Evolutionary conservation across 2,113 vertebrate genomes (phyloP), one percentile per base, ranked within the genome.

Genomic region (Eira barbara): DNA sequence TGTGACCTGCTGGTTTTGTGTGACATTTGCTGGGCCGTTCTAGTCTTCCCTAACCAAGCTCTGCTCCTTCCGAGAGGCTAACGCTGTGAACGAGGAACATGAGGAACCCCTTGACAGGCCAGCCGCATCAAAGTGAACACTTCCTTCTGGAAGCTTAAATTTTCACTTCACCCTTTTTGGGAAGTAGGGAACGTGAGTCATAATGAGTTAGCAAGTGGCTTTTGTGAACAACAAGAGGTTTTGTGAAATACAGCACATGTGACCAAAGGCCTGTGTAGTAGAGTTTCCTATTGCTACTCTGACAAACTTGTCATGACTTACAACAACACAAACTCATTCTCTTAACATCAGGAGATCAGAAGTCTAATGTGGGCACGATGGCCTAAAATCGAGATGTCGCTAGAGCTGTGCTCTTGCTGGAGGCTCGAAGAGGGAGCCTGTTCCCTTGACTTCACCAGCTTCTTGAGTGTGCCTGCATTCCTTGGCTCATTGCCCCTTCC

Each of bases 81-180:
- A 47, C 47, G 12, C 55, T 4, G 0, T 31, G 27, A 4, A 9
- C n/a, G 69, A 29, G 36, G 91, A 39, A 23, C 15, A 27, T 2
- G 23, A 74, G 83, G 55, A 71, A 8, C 39, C 89, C 31, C 18
- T 21, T 9, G 29, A 55, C 34, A 45, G 91, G 67, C 61, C 14
- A 6, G 36, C 57, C 79, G 34, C 25, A 8, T 42, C 12, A 20
- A 69, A 96, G 85, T 0, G 12, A 94, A 47, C 1, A 17, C 85
- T 91, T 97, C 81, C 81, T 67, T 91, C 81, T 94, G 91, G 94
- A 97, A 89, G 91, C 47, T 55, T 73, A 25, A 18, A 39, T 86
- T 85, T 85, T 92, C 12, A 89, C 85, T 81, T 91, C 23, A 15
- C 78, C 63, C 49, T 79, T 93, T 97, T 97, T 34, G 39, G 88